Evolutionary conservation across 2,888 invertebrate genomes (phyloP), one percentile per base, ranked within the genome.

Genomic region (Epirrhoe tristata): DNA sequence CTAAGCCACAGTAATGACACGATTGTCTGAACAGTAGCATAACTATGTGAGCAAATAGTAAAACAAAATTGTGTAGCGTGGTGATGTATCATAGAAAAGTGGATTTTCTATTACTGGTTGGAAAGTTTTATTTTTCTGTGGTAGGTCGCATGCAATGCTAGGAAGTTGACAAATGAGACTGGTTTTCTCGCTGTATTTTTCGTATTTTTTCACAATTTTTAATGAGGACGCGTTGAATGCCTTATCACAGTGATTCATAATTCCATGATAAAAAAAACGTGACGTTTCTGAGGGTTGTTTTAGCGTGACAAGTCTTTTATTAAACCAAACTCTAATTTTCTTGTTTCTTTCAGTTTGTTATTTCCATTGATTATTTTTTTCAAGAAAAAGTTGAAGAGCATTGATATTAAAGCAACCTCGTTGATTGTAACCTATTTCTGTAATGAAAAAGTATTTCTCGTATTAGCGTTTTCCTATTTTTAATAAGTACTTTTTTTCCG

Each of bases 141-240:
- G 31, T 61, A 69, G 81, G 78, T 78, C 80, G 82, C 86, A 88
- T 86, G 85, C 84, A 79, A 82, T 74, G 82, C 76, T 76, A 79
- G 80, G 79, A 83, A 84, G 84, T 89, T 90, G 90, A 89, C 89
- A 90, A 90, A 90, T 88, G 87, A 89, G 85, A 82, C 81, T 75
- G 82, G 83, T 78, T 83, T 24, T 80, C 81, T 51, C 43, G 79
- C 78, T 80, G 80, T 81, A 74, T 79, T 83, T 81, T 80, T 79
- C 77, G 62, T 70, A 61, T 69, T 75, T 77, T 79, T 78, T 81
- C 69, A 75, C 77, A 74, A 75, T 77, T 83, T 86, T 85, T 88
- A 88, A 88, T 87, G 87, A 88, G 85, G 81, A 72, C 82, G 81
- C 80, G 81, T 78, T 86, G 86, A 87, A 85, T 85, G 79, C 82